Evolutionary conservation across 2,797 vertebrate species (phyloP).

Genomic region (Heliangelus exortis): DNA sequence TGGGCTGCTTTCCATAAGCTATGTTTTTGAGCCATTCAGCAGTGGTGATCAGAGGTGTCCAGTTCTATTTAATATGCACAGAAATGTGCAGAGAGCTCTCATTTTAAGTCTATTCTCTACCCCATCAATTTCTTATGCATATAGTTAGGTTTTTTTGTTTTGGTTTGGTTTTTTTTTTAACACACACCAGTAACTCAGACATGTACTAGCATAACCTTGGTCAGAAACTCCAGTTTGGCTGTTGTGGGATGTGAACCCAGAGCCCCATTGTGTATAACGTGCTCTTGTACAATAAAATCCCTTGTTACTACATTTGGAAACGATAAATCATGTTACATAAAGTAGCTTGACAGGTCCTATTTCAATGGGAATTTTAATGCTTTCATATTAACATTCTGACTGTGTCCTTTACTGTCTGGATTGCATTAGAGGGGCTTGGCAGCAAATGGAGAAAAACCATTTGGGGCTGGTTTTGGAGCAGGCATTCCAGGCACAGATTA

Average conservation of each 20-base stretch:
- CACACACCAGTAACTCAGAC: background rate
- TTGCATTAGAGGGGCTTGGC: conserved; percentile 65
- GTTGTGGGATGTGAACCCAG: background rate
- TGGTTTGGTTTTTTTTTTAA: background rate
- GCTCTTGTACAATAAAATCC: conserved; percentile 62
- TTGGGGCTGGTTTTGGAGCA: conserved; percentile 14
- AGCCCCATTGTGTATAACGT: conserved; percentile 43
- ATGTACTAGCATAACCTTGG: background rate
- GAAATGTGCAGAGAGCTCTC: background rate
- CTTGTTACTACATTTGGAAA: conserved; percentile 68
- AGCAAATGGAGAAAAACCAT: conserved; percentile 50
- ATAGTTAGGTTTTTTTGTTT: background rate
- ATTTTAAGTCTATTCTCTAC: background rate
- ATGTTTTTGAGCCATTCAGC: background rate
- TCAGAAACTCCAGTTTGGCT: conserved; percentile 5
- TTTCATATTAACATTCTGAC: conserved; percentile 65
- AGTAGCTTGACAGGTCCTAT: conserved; percentile 62
- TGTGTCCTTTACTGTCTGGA: conserved; percentile 60
- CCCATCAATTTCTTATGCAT: background rate
- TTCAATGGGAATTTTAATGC: conserved; percentile 69
- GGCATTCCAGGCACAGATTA: background rate
- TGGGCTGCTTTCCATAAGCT: background rate
- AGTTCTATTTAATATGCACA: background rate
- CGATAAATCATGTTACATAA: conserved; percentile 69
- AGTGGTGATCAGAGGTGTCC: background rate